Evolutionary conservation across 2,113 vertebrate species (phyloP).

Genomic region (Felis chaus): DNA sequence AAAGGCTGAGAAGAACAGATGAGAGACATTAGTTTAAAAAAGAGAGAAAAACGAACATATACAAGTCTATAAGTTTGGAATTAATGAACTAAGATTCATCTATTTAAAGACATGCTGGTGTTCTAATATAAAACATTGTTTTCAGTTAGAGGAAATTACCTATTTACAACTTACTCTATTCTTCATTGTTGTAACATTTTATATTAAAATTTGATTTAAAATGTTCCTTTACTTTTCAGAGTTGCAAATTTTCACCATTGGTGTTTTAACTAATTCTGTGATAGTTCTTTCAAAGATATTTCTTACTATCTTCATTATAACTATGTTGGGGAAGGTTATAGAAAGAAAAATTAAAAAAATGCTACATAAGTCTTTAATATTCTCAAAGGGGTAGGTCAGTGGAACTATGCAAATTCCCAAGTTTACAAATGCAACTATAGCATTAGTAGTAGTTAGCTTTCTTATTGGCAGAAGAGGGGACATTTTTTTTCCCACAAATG

Average conservation of each 20-base stretch:
- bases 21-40: neutral
- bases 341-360: neutral
- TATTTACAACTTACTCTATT: constrained; percentile 13
- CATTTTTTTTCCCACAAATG: neutral
- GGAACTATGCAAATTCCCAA: neutral
- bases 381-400: neutral
- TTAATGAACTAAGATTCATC: constrained; percentile 42
- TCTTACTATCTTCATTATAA: constrained; percentile 28
- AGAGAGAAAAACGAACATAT: neutral
- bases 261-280: neutral
- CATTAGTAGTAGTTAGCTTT: neutral
- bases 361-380: neutral
- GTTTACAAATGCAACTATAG: neutral
- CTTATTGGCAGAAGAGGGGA: neutral
- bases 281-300: constrained; percentile 34
- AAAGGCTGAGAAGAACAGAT: constrained; percentile 43
- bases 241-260: neutral
- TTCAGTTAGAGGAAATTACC: constrained; percentile 40
- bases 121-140: constrained; percentile 48
- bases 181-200: constrained; percentile 50
- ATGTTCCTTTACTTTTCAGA: constrained; percentile 39
- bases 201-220: constrained; percentile 54
- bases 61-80: constrained; percentile 23
- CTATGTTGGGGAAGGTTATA: constrained; percentile 39
- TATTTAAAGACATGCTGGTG: constrained; percentile 52